Evolutionary conservation across 2,797 vertebrate species (phyloP), one percentile per base, ranked within the genome.

Genomic region (Glyptemys insculpta): DNA sequence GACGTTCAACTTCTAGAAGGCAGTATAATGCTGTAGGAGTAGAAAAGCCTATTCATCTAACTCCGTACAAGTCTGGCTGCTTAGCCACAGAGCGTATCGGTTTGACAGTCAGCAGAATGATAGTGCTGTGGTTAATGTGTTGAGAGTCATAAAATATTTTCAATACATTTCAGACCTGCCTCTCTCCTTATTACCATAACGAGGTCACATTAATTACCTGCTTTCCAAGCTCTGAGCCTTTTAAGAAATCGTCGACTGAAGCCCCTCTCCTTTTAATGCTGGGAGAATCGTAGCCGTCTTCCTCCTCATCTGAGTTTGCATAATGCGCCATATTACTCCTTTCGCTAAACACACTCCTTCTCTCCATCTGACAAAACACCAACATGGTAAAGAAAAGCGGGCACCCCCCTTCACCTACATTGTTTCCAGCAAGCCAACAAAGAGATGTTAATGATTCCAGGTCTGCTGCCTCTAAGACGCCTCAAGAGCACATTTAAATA

Each of bases 191-290:
- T 72, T 1, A 6, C 29, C 25, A 0, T 0, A 12, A 5, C 47
- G 50, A 7, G 27, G 49, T 3, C 78, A 56, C 7, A 15, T 16
- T 11, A 53, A 96, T 97, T 98, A 99, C 99, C 97, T 99, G 99
- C 98, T 99, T 99, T 59, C 99, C 99, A 6, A 99, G 98, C 89
- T 99, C 99, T 0, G 99, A 99, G 29, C 99, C 99, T 91, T 99
- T 98, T 85, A 99, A 99, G 97, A 99, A 99, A 84, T 99, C 99
- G 4, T 99, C 99, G 49, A 99, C 99, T 0, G 99, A 99, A 11
- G 99, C 98, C 21, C 99, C 99, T 97, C 98, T 99, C 82, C 99
- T 98, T 96, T 98, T 98, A 74, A 98, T 78, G 8, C 98, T 98
- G 1, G 99, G 99, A 4, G 99, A 99, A 91, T 99, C 99, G 0